Base-by-base conservation (phyloP, 2,113 vertebrate genomes). In the Hemiprocne comata region DNA sequence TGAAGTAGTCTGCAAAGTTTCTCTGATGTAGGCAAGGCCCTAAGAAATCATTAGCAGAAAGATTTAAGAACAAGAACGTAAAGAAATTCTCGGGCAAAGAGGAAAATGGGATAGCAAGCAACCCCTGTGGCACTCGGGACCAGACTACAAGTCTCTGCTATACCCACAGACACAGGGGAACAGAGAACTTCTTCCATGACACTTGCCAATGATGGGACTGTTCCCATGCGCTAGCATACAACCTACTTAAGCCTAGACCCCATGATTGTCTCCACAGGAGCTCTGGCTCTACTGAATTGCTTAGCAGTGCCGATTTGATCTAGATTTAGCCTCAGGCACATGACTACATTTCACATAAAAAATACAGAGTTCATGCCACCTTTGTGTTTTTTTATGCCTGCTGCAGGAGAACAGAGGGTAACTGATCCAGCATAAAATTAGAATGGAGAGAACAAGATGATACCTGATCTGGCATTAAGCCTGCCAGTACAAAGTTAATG, bases 381-480 rank as follows among this genome's bases (percentile, higher is more conserved):
- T 93, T 94, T 95, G 70, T 38, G 42, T 10, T 85, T 88, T 86
- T 87, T 90, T 77, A 86, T 71, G 86, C 61, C 86, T 92, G 85
- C 76, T 88, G 60, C 75, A 77, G 77, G 15, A 96, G 80, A 96
- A 95, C 85, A 96, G 90, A 94, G 83, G 64, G 94, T 92, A 97
- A 96, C 88, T 67, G 96, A 96, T 90, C 94, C 83, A 92, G 94
- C 80, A 84, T 55, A 96, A 93, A 94, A 95, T 96, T 95, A 96
- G 94, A 95, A 92, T 84, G 69, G 55, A 93, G 90, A 94, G 76
- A 93, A 97, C 92, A 93, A 95, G 94, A 93, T 86, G 94, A 96
- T 81, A 96, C 88, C 89, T 93, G 83, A 97, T 90, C 95, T 95
- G 90, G 92, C 92, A 89, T 60, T 90, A 94, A 94, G 76, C 76